A percentile compares a stretch with the other conserved stretches of the same genome.
These are phyloP conservation scores for Dorcus hopei DNA, from an alignment of 2,888 invertebrate species.

Conservation along the genomic window DNA sequence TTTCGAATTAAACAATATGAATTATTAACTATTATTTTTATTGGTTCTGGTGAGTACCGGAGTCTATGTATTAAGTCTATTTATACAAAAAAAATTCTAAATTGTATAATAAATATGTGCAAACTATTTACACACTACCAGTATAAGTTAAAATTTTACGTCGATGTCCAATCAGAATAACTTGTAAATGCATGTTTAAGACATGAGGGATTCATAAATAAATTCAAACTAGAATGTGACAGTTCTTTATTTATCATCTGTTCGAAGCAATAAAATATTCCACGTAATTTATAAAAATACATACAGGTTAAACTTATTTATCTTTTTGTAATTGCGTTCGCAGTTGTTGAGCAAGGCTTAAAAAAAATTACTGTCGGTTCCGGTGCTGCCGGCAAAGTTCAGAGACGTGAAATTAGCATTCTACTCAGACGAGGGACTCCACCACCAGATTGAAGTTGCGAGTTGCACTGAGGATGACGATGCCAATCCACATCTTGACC, in stretches of 20 bases:
- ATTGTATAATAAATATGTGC: too few relatives aligned
- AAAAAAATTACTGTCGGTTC: slow-evolving; percentile 32
- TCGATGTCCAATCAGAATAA: too few relatives aligned
- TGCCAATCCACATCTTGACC: slow-evolving; percentile 27
- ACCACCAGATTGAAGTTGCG: slow-evolving; percentile 42
- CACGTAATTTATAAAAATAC: background rate
- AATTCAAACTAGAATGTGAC: background rate
- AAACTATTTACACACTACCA: too few relatives aligned
- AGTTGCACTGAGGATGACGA: slow-evolving; percentile 18
- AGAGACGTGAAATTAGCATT: slow-evolving; percentile 44
- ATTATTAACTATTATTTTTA: too few relatives aligned
- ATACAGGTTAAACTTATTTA: background rate
- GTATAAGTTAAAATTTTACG: too few relatives aligned
- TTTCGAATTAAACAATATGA: too few relatives aligned
- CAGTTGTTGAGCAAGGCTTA: background rate
- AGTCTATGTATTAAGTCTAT: too few relatives aligned
- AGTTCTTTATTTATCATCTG: background rate
- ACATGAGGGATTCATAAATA: background rate
- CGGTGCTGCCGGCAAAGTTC: slow-evolving; percentile 39
- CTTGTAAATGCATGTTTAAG: too few relatives aligned
- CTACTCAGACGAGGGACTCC: slow-evolving; percentile 39
- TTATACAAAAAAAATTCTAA: too few relatives aligned
- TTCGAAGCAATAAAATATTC: background rate
- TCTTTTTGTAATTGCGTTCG: background rate
- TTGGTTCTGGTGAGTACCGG: too few relatives aligned